Base-by-base conservation (phyloP, 2,113 vertebrate genomes). In the Collichthys lucidus region DNA sequence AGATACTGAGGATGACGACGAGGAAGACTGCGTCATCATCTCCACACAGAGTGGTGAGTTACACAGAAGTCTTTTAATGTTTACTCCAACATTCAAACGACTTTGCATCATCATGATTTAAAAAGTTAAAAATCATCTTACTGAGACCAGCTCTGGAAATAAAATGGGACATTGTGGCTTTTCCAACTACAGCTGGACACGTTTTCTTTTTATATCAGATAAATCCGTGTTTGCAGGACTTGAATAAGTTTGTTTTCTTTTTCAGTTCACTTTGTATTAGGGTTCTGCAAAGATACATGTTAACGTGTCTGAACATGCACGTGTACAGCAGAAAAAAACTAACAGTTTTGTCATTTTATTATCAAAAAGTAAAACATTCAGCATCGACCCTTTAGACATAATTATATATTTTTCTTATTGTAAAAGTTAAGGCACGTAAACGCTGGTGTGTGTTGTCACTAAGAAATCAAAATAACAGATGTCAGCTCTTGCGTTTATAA, bases 1-100 rank as follows among this genome's bases (percentile, higher is more conserved):
- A 14, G 98, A 99, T 91, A 98, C 96, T 0, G 98, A 99, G 90
- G 98, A 99, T 10, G 96, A 97, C 6, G 96, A 96, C 11, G 95
- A 96, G 2, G 94, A 96, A 0, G 98, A 97, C 87, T 99, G 97
- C 74, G 69, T 97, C 75, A 92, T 97, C 22, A 61, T 98, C 86
- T 91, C 95, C 15, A 40, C 94, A 15, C 90, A 94, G 12, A 93
- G 83, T 82, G 96, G 96, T 97, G 89, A 95, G 95, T 35, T 0
- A 22, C 4, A 12, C 9, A 44, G 20, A 12, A 4, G 44, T 11
- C 24, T 74, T 44, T 40, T 60, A 15, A 59, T 3, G 19, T 57
- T 65, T 10, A 9, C 11, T 5, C 15, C 0, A 12, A 24, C 12
- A 59, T 50, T 19, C 5, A 5, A 20, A 10, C 2, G 9, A 53